phyloP scores from a whole-genome alignment of 2,888 invertebrate species.

The Dolichomitus sp. region DNA sequence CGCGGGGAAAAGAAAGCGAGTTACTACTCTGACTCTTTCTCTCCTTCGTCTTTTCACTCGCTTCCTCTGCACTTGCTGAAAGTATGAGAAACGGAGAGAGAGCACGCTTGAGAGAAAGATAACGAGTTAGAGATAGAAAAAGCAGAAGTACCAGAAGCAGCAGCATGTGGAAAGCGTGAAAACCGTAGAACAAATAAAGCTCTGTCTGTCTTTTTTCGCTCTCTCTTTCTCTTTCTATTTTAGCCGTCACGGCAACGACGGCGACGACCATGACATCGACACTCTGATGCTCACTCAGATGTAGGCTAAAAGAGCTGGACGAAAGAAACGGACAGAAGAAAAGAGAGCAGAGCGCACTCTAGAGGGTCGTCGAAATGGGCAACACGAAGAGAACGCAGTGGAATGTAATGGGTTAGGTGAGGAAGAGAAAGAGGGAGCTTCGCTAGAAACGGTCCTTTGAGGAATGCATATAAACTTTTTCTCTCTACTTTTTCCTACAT shows the following conservation, averaged over 20 bases:
- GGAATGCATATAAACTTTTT: constrained; percentile 65
- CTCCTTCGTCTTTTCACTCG: constrained; percentile 12
- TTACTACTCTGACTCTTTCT: constrained; percentile 41
- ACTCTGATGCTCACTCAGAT: not conserved
- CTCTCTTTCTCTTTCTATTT: not conserved
- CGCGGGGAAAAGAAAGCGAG: constrained; percentile 58
- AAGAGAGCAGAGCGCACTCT: constrained; percentile 18
- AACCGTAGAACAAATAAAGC: constrained; percentile 66
- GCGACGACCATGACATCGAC: constrained; percentile 13
- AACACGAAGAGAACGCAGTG: constrained; percentile 52
- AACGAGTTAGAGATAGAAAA: constrained; percentile 59
- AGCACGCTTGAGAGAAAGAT: not conserved
- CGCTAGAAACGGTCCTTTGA: constrained; percentile 52
- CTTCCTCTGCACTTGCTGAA: constrained; percentile 5
- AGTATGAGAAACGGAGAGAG: constrained; percentile 1
- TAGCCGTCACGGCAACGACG: constrained; percentile 11
- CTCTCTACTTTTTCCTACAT: constrained; percentile 15
- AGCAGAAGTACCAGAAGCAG: constrained; percentile 56
- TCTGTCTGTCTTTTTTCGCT: constrained; percentile 6
- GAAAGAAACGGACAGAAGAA: constrained; percentile 5
- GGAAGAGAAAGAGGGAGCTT: constrained; percentile 18
- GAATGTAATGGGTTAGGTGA: constrained; percentile 39
- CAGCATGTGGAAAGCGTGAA: constrained; percentile 58
- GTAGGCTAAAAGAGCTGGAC: not conserved
- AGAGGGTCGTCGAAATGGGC: constrained; percentile 53